Conservation (phyloP, 2,113 vertebrate genomes). For the Deroptyus accipitrinus region DNA sequence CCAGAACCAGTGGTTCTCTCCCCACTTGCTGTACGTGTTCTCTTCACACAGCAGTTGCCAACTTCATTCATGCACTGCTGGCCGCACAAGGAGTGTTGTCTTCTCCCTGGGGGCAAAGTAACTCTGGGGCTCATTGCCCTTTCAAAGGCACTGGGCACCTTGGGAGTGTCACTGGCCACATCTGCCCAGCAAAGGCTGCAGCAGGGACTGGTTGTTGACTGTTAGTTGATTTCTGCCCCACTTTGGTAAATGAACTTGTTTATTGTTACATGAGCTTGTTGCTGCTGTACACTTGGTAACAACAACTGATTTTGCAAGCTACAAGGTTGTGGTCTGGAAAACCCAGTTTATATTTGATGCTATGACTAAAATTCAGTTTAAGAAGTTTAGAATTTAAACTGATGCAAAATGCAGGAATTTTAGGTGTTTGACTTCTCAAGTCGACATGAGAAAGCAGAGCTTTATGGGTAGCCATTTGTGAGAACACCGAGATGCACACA, state of each 20-base stretch:
- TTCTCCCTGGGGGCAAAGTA: neutral
- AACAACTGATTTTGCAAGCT: neutral
- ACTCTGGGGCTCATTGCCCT: neutral
- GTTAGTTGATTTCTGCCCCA: neutral
- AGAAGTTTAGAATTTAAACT: neutral
- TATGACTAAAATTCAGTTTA: neutral
- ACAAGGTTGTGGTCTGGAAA: neutral
- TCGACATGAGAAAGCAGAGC: constrained; percentile 40
- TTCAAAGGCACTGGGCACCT: neutral
- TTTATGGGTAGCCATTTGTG: constrained; percentile 51
- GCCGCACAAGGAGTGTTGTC: neutral
- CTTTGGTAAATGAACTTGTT: neutral
- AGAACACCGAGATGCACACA: constrained; percentile 42
- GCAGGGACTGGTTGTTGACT: neutral
- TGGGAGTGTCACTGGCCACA: neutral
- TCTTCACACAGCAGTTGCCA: constrained; percentile 11
- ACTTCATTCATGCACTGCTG: neutral
- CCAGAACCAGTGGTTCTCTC: neutral
- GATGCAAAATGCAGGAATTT: constrained; percentile 18
- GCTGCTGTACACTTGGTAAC: neutral
- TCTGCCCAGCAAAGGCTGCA: neutral
- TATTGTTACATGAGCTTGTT: neutral
- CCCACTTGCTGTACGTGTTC: neutral
- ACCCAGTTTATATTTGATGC: neutral
- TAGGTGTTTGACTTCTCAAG: constrained; percentile 37